Conservation (phyloP, 2,888 invertebrate genomes). For the Dichetophora obliterata region DNA sequence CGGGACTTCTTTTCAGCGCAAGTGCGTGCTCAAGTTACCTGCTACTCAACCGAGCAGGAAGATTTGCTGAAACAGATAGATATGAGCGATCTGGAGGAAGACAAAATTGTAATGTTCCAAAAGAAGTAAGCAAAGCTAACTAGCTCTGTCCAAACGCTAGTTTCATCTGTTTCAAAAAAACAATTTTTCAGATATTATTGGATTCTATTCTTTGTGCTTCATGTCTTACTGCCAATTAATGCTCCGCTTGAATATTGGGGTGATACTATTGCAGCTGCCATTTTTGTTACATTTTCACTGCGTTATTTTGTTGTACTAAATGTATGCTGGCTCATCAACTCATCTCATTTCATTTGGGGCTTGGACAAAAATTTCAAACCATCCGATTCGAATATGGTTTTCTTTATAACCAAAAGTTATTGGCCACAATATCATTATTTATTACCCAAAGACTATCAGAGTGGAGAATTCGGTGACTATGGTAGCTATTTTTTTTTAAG, state of each 20-base stretch:
- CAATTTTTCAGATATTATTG: slow-evolving; percentile 75
- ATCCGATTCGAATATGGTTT: slow-evolving; percentile 80
- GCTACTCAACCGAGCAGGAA: slow-evolving; percentile 77
- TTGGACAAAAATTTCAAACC: slow-evolving; percentile 80
- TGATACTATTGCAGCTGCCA: slow-evolving; percentile 75
- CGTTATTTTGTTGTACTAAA: slow-evolving; percentile 77
- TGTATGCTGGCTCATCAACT: slow-evolving; percentile 80
- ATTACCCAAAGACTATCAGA: slow-evolving; percentile 83
- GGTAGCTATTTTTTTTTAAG: slow-evolving; percentile 59
- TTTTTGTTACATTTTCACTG: slow-evolving; percentile 79
- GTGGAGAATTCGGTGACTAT: slow-evolving; percentile 85
- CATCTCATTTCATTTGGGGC: slow-evolving; percentile 81
- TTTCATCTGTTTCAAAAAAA: too few species aligned
- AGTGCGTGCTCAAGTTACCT: slow-evolving; percentile 78
- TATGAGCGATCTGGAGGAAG: slow-evolving; percentile 83
- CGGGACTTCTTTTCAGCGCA: slow-evolving; percentile 88
- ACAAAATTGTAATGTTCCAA: slow-evolving; percentile 86
- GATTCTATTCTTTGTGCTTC: slow-evolving; percentile 76
- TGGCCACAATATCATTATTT: slow-evolving; percentile 88
- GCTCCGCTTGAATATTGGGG: slow-evolving; percentile 85
- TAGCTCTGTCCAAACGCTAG: too few species aligned
- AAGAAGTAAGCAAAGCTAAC: slow-evolving; percentile 73
- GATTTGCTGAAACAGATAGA: slow-evolving; percentile 78
- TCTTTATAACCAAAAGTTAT: slow-evolving; percentile 80
- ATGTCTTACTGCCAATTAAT: slow-evolving; percentile 80